These are phyloP conservation scores for Tamandua tetradactyla DNA, from an alignment of 2,797 vertebrate genomes.

Conservation along the genomic window DNA sequence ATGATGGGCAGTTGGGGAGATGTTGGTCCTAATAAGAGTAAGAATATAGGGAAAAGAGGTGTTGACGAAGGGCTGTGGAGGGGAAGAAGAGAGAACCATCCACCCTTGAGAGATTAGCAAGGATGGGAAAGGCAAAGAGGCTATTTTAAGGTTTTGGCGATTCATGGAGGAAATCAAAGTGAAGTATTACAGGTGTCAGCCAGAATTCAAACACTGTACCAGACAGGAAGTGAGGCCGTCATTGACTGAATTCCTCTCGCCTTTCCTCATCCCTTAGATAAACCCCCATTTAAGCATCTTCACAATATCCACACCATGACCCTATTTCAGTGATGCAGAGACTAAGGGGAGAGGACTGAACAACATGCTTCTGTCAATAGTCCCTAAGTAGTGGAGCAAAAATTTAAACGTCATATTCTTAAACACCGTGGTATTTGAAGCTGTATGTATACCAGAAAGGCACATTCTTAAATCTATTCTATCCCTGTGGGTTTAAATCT, in stretches of 20 bases:
- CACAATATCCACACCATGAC: neutral
- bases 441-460: no score
- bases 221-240: neutral
- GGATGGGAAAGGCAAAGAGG: neutral
- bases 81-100: neutral
- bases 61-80: neutral
- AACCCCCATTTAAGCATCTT: neutral
- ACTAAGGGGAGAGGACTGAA: neutral
- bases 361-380: neutral
- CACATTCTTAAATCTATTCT: no score
- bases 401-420: neutral
- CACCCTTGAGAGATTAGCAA: neutral
- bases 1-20: neutral
- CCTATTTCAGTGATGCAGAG: neutral
- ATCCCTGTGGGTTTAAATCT: no score
- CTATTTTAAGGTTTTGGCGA: neutral
- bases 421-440: neutral
- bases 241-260: neutral
- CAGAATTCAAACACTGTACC: neutral
- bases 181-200: neutral
- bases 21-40: neutral
- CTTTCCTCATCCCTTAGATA: neutral
- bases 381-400: neutral
- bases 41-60: neutral
- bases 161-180: neutral